Conservation (phyloP, 2,888 invertebrate genomes). For the Elysia crispata region DNA sequence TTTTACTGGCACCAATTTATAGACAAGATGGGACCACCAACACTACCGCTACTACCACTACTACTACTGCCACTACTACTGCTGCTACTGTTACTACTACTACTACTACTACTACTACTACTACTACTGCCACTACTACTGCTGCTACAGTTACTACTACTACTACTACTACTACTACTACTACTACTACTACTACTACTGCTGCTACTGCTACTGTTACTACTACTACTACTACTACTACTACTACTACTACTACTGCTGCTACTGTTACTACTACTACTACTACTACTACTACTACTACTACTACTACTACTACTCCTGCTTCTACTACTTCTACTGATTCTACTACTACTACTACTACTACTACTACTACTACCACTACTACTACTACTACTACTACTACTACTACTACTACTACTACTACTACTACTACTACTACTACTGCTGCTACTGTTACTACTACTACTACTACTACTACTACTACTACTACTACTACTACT, state of each 20-base stretch:
- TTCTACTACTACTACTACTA: constrained; percentile 9
- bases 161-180: too few relatives aligned
- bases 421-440: constrained; percentile 7
- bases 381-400: constrained; percentile 9
- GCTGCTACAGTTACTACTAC: too few relatives aligned
- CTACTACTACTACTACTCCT: too few relatives aligned
- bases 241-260: constrained; percentile 4
- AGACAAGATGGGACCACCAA: too few relatives aligned
- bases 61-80: too few relatives aligned
- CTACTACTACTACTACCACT: constrained; percentile 4
- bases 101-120: too few relatives aligned
- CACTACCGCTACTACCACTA: too few relatives aligned
- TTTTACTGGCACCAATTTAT: too few relatives aligned
- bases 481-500: constrained; percentile 16
- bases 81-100: too few relatives aligned
- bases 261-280: background rate
- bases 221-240: constrained; percentile 9
- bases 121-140: too few relatives aligned
- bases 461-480: constrained; percentile 38
- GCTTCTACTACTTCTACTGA: too few relatives aligned
- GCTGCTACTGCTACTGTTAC: background rate
- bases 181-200: too few relatives aligned
- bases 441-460: background rate
- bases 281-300: constrained; percentile 9
- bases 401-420: constrained; percentile 9